A percentile compares a stretch with the other conserved stretches of the same genome.
phyloP scores from a whole-genome alignment of 1,140 invertebrate species.

The Eupeodes corollae region DNA sequence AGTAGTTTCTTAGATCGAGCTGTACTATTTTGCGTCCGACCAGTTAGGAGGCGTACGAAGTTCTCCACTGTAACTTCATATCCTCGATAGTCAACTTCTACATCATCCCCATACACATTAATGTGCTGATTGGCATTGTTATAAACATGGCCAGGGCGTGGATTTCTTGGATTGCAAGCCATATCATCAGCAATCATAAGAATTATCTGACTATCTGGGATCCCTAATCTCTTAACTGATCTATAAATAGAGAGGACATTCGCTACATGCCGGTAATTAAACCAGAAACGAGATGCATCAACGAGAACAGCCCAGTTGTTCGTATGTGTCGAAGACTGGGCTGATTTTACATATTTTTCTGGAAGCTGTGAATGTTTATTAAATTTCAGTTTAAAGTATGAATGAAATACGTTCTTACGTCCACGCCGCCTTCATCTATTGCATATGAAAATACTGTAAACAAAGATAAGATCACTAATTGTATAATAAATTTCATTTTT shows the following conservation, averaged over 20 bases:
- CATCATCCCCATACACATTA: constrained; percentile 98
- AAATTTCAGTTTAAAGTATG: too few relatives aligned
- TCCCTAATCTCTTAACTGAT: constrained; percentile 93
- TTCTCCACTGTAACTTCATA: constrained; percentile 98
- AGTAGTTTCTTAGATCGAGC: constrained; percentile 90
- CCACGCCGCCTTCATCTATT: too few relatives aligned
- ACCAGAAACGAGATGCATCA: constrained; percentile 98
- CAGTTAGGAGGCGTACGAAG: constrained; percentile 91
- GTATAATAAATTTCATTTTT: too few relatives aligned
- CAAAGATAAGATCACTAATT: too few relatives aligned
- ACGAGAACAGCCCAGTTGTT: constrained; percentile 99
- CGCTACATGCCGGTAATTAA: constrained; percentile 98
- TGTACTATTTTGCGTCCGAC: constrained; percentile 77
- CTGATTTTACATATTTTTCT: constrained; percentile 23
- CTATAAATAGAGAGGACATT: constrained; percentile 97
- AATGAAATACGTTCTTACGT: too few relatives aligned
- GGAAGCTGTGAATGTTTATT: constrained; percentile 11
- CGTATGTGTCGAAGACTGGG: constrained; percentile 56
- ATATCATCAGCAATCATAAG: constrained; percentile 99
- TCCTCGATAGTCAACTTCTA: constrained; percentile 97
- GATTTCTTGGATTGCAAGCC: constrained; percentile 97
- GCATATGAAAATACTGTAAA: too few relatives aligned
- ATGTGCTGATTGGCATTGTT: constrained; percentile 97
- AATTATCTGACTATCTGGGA: constrained; percentile 94
- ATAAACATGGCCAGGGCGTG: constrained; percentile 93